These are phyloP conservation scores for Cheilosia urbana DNA, from an alignment of 2,888 invertebrate species.

Conservation along the genomic window DNA sequence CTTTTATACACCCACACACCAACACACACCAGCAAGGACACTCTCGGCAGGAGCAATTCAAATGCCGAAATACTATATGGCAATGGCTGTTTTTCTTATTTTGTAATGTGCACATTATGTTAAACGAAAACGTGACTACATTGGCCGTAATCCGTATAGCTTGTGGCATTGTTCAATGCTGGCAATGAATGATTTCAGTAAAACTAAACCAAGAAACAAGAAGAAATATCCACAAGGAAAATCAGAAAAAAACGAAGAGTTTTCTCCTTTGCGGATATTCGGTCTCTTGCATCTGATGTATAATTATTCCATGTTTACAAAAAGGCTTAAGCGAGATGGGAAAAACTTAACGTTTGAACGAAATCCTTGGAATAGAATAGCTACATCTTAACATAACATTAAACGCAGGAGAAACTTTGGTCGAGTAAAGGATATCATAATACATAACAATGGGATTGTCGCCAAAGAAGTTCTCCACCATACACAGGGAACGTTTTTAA, in stretches of 20 bases:
- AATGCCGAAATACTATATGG: conserved; percentile 29
- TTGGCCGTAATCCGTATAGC: conserved; percentile 34
- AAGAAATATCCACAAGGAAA: neutral
- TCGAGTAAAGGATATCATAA: conserved; percentile 12
- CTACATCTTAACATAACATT: conserved; percentile 55
- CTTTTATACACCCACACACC: neutral
- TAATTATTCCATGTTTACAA: conserved; percentile 59
- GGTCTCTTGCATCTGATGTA: conserved; percentile 5
- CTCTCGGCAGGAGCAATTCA: conserved; percentile 21
- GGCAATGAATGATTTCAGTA: conserved; percentile 18
- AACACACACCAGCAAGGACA: conserved; percentile 18
- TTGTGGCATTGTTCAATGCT: conserved; percentile 40
- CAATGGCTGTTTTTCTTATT: conserved; percentile 20
- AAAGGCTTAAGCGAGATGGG: conserved; percentile 31
- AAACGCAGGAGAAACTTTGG: conserved; percentile 56
- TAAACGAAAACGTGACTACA: conserved; percentile 64
- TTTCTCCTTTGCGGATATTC: conserved; percentile 11
- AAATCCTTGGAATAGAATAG: conserved; percentile 41
- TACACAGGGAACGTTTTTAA: neutral
- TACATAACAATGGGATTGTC: conserved; percentile 52
- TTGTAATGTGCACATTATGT: conserved; percentile 50
- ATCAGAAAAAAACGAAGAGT: neutral
- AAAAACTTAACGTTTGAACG: conserved; percentile 20
- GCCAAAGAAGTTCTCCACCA: conserved; percentile 48
- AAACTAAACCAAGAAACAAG: neutral